Base-by-base conservation (phyloP, 2,113 vertebrate species). In the Passer montanus region DNA sequence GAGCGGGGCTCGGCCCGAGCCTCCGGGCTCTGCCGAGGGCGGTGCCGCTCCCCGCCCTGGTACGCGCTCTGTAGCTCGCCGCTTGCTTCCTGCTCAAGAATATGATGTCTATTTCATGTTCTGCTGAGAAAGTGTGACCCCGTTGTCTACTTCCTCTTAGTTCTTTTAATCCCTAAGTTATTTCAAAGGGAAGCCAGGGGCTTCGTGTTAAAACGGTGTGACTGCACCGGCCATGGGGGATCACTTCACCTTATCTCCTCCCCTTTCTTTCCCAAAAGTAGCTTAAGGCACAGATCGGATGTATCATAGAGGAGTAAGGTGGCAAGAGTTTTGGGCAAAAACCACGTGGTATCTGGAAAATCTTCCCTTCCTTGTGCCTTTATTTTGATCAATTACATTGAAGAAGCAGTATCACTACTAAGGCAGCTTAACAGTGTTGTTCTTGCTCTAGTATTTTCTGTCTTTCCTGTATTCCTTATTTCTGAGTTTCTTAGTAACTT, bases 11-110 rank as follows among this genome's bases (percentile, higher is more conserved):
- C 3, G 0, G 3, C 58, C 1, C 1, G 21, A 11, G 67, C 39
- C 62, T 7, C 78, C 24, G 3, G 1, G 41, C 67, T 0, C 18
- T 1, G 50, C 0, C 5, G 7, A 0, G 78, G 30, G 2, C 7
- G 62, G 53, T 19, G 70, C 63, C n/a, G n/a, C 76, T 64, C 22
- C 76, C 23, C 2, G 4, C 8, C 1, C 44, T 4, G 3, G 2
- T 37, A 2, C 22, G 1, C 2, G 58, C 30, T 50, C 27, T 18
- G 35, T 2, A 10, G 19, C 28, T 50, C 53, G 47, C 27, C 47
- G 13, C 49, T 55, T 31, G 15, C 50, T 84, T 94, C 89, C 84
- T 44, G 47, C 9, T 41, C 8, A 4, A 28, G 69, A 24, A 1
- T 6, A 5, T n/a, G 30, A 4, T 23, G 52, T 63, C 18, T 13